A percentile compares a stretch with the other conserved stretches of the same genome.
Evolutionary conservation across 2,888 invertebrate species (phyloP).

Genomic region (Lottia gigantea): DNA sequence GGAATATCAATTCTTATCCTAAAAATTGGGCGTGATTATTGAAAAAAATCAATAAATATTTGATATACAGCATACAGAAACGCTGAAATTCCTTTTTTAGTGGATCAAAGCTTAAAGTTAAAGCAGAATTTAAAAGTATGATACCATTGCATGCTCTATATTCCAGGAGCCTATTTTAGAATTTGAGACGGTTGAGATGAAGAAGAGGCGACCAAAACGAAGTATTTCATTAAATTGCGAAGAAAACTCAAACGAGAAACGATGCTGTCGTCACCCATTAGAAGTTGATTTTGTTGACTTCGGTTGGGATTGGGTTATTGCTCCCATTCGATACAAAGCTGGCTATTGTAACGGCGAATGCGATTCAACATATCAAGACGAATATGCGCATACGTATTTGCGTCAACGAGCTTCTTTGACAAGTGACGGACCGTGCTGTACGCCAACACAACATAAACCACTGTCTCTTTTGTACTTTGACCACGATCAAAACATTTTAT

Average conservation of each 20-base stretch:
- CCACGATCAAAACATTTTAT: slow-evolving; percentile 77
- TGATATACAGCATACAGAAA: neutral
- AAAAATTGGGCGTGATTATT: neutral
- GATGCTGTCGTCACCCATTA: slow-evolving; percentile 94
- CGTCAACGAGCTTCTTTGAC: slow-evolving; percentile 74
- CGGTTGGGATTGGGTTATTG: slow-evolving; percentile 98
- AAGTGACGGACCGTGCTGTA: slow-evolving; percentile 90
- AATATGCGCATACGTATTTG: slow-evolving; percentile 88
- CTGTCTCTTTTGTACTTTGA: slow-evolving; percentile 92
- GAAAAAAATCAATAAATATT: no score
- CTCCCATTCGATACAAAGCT: slow-evolving; percentile 93
- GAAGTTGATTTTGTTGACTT: slow-evolving; percentile 94
- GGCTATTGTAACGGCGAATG: slow-evolving; percentile 97
- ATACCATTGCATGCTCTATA: neutral
- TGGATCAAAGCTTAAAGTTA: no score
- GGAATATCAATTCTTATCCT: neutral
- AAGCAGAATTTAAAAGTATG: no score
- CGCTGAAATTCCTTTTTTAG: neutral
- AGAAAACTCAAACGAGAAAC: slow-evolving; percentile 81
- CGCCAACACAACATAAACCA: slow-evolving; percentile 85
- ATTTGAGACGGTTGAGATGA: slow-evolving; percentile 40
- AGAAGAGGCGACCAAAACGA: slow-evolving; percentile 73
- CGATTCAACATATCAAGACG: slow-evolving; percentile 86
- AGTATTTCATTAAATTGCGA: slow-evolving; percentile 87
- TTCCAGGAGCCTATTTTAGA: slow-evolving; percentile 56